Conservation (phyloP, 2,888 invertebrate species). For the Metellina segmentata region DNA sequence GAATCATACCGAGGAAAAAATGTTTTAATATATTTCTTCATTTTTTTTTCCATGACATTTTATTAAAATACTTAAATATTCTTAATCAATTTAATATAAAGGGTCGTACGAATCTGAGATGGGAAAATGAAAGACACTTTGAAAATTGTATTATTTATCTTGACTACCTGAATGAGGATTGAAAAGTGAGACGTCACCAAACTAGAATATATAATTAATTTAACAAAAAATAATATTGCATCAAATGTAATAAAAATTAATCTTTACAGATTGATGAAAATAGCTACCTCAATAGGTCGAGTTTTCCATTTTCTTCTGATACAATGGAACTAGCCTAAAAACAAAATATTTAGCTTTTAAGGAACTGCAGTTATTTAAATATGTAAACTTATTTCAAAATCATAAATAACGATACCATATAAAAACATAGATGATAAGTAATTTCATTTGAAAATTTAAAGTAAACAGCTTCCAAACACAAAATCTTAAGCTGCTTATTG, state of each 20-base stretch:
- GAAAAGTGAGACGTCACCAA: background rate
- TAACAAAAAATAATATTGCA: background rate
- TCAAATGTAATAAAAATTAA: background rate
- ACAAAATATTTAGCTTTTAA: background rate
- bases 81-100: too few species aligned
- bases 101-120: too few species aligned
- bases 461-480: background rate
- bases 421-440: background rate
- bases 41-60: too few species aligned
- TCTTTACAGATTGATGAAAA: background rate
- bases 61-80: too few species aligned
- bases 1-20: too few species aligned
- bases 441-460: background rate
- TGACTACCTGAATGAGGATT: too few species aligned
- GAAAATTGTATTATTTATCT: too few species aligned
- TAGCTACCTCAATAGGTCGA: background rate
- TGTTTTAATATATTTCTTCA: too few species aligned
- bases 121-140: too few species aligned
- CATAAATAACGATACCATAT: background rate
- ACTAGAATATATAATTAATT: background rate
- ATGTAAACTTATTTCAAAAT: too few species aligned
- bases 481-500: background rate
- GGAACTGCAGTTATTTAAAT: too few species aligned
- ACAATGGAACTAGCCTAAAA: background rate
- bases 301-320: conserved; percentile 1